Conservation (phyloP, 2,797 vertebrate species). For the Lagodon rhomboides region DNA sequence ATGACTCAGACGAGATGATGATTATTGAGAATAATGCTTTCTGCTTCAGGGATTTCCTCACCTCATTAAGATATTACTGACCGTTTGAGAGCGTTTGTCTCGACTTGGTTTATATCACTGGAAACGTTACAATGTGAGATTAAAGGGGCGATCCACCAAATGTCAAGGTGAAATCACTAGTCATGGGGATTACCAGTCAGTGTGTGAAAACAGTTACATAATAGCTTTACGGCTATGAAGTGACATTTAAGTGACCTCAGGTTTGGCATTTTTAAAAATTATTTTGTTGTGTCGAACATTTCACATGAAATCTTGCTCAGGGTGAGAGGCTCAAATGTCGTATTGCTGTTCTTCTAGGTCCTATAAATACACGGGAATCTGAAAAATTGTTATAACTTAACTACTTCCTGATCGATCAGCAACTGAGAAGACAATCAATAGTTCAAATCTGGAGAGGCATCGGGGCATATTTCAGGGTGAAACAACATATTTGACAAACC, state of each 20-base stretch:
- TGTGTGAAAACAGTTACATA: neutral
- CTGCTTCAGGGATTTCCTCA: slow-evolving; percentile 21
- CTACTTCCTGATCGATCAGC: too few relatives aligned
- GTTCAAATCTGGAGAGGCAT: too few relatives aligned
- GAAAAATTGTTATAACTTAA: too few relatives aligned
- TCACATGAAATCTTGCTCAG: too few relatives aligned
- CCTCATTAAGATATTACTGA: slow-evolving; percentile 1
- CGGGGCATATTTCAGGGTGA: too few relatives aligned
- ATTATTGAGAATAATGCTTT: slow-evolving; percentile 25
- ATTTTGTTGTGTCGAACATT: too few relatives aligned
- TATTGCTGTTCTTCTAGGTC: too few relatives aligned
- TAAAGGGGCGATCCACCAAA: neutral
- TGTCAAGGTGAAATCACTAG: slow-evolving; percentile 3
- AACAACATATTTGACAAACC: too few relatives aligned
- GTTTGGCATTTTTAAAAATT: too few relatives aligned
- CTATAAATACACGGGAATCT: too few relatives aligned
- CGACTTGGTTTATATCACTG: neutral
- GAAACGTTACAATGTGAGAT: slow-evolving; percentile 6
- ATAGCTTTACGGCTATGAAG: neutral
- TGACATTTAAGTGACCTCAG: neutral
- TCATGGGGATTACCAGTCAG: neutral
- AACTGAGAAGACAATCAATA: too few relatives aligned
- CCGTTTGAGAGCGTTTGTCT: neutral
- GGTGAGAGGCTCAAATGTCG: too few relatives aligned
- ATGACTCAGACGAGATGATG: slow-evolving; percentile 31